These are phyloP conservation scores for Clamator glandarius DNA, from an alignment of 2,797 vertebrate genomes.

Conservation along the genomic window DNA sequence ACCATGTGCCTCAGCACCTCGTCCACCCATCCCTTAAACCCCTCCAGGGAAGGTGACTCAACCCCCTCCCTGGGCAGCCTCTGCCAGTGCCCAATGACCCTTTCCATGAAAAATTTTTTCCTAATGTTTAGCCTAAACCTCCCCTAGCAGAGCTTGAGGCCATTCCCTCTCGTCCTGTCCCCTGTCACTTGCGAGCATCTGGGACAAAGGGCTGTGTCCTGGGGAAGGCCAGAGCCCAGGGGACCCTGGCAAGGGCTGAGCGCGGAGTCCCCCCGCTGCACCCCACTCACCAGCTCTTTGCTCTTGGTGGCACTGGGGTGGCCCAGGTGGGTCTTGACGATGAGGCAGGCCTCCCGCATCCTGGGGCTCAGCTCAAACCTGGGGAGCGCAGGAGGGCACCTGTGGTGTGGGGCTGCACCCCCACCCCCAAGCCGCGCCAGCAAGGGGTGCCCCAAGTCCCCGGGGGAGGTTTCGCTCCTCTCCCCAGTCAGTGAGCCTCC, in stretches of 20 bases:
- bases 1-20: too few species aligned
- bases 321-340: slow-evolving; percentile 87
- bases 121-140: too few species aligned
- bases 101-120: too few species aligned
- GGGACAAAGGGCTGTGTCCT: not conserved
- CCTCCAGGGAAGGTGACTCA: too few species aligned
- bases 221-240: not conserved
- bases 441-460: not conserved
- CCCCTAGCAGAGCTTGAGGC: too few species aligned
- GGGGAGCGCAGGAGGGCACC: not conserved
- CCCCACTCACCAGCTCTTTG: slow-evolving; percentile 88
- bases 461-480: rapidly evolving
- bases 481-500: not conserved
- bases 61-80: too few species aligned
- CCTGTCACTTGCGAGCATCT: too few species aligned
- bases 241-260: not conserved
- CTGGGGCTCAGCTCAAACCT: slow-evolving; percentile 92
- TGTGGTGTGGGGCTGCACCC: rapidly evolving
- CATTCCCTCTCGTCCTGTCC: too few species aligned
- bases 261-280: rapidly evolving
- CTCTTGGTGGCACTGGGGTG: slow-evolving; percentile 81
- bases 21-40: too few species aligned
- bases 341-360: slow-evolving; percentile 93
- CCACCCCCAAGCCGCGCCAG: rapidly evolving
- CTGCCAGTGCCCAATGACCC: too few species aligned